phyloP scores from a whole-genome alignment of 2,797 vertebrate species.

The Holocentrus rufus region DNA sequence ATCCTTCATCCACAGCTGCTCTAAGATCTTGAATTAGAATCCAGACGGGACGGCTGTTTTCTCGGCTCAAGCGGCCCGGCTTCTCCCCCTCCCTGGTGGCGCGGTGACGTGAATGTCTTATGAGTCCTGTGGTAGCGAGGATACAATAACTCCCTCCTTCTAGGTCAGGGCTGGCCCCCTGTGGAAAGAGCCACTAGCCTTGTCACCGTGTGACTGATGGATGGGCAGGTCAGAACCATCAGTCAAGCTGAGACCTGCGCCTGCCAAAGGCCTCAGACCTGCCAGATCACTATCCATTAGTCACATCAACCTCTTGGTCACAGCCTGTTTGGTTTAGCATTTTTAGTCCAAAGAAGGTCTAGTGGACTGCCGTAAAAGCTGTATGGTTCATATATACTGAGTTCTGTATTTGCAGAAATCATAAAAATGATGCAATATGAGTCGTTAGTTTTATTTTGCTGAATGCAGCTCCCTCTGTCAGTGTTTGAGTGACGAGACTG shows the following conservation, averaged over 20 bases:
- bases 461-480: background rate
- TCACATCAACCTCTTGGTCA: slow-evolving; percentile 58
- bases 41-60: slow-evolving; percentile 44
- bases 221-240: slow-evolving; percentile 63
- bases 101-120: slow-evolving; percentile 47
- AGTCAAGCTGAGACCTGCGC: slow-evolving; percentile 51
- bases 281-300: slow-evolving; percentile 60
- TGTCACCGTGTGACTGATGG: slow-evolving; percentile 62
- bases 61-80: slow-evolving; percentile 11
- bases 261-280: slow-evolving; percentile 62
- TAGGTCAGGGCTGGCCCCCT: slow-evolving; percentile 50
- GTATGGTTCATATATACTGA: slow-evolving; percentile 2
- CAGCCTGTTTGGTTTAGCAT: slow-evolving; percentile 28
- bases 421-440: slow-evolving; percentile 20
- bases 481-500: background rate
- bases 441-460: background rate
- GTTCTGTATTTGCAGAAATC: background rate
- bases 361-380: background rate
- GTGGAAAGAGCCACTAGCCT: slow-evolving; percentile 42
- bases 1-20: slow-evolving; percentile 59
- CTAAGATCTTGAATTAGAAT: slow-evolving; percentile 50
- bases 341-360: slow-evolving; percentile 3
- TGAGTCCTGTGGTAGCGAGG: slow-evolving; percentile 25
- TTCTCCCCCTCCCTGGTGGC: slow-evolving; percentile 28
- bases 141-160: slow-evolving; percentile 26